phyloP scores from a whole-genome alignment of 2,797 vertebrate species.

The Myotis pilosus region DNA sequence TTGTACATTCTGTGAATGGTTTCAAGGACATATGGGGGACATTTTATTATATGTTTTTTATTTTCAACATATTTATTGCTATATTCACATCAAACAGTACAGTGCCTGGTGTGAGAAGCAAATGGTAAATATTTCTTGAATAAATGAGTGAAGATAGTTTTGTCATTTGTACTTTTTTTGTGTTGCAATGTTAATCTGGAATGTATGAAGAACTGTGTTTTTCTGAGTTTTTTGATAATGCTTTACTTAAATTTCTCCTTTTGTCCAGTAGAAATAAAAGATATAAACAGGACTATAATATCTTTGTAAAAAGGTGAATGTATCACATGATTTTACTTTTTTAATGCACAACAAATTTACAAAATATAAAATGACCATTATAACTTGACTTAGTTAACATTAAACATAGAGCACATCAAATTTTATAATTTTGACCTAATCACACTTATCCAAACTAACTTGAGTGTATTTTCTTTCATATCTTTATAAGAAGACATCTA shows the following conservation, averaged over 20 bases:
- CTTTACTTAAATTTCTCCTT: not conserved
- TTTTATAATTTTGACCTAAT: not conserved
- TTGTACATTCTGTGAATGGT: not conserved
- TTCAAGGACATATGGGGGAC: not conserved
- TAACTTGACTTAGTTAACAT: not conserved
- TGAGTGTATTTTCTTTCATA: not conserved
- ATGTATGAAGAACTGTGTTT: not conserved
- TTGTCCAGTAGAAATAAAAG: not conserved
- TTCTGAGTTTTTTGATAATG: not conserved
- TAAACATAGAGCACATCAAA: not conserved
- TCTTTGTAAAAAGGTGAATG: not conserved
- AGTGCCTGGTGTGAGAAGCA: not conserved
- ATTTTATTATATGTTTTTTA: not conserved
- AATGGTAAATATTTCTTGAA: slow-evolving; percentile 1
- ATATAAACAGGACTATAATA: not conserved
- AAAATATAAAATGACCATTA: not conserved
- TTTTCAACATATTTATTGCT: not conserved
- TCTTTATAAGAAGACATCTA: not conserved
- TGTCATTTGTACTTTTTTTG: not conserved
- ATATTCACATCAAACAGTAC: not conserved
- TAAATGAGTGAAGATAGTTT: not conserved
- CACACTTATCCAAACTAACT: not conserved
- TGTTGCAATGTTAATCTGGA: not conserved
- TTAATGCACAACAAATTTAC: not conserved
- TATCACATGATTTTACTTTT: not conserved